Evolutionary conservation across 2,888 invertebrate species (phyloP), one percentile per base, ranked within the genome.

Genomic region (Agonopterix subpropinquella): DNA sequence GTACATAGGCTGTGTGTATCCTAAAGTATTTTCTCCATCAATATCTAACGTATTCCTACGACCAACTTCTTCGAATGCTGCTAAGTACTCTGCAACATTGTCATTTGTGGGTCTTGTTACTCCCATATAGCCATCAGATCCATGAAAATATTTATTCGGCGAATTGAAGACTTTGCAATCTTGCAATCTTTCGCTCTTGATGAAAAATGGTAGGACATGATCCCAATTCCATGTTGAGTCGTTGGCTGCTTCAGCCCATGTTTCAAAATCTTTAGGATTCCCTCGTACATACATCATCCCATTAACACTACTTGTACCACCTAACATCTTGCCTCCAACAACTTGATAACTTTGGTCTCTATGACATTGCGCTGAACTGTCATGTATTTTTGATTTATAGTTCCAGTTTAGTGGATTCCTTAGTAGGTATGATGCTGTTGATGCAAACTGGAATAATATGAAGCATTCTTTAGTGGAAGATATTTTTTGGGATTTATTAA

Each of bases 61-160:
- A 0, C 86, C 87, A 49, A 77, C 55, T 57, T 89, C 80, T 48
- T 59, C 53, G 5, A 80, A 78, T 0, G 76, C 83, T 49, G 68
- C 62, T 51, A 71, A 58, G 47, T 66, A 70, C 1, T 50, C 52
- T 4, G 57, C 18, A 28, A 64, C 53, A 48, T 57, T 15, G 9
- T 52, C 37, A 36, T 49, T n/a, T 42, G 48, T 11, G 44, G 57
- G 42, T 60, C 44, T 41, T 5, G 59, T 61, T 7, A 68, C 53
- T 35, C 58, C 58, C 2, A 72, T 11, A 7, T 55, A 56, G 0
- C 70, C 73, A 8, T 57, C 37, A 1, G 54, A 59, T 1, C 69
- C 66, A 36, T 67, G 65, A 45, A 54, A 63, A 28, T 54, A 13
- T n/a, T 52, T 55, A 2, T 57, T 53, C 1, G 47, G 37, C 7